Evolutionary conservation across 2,113 vertebrate species (phyloP).

Genomic region (Lophura nycthemera): DNA sequence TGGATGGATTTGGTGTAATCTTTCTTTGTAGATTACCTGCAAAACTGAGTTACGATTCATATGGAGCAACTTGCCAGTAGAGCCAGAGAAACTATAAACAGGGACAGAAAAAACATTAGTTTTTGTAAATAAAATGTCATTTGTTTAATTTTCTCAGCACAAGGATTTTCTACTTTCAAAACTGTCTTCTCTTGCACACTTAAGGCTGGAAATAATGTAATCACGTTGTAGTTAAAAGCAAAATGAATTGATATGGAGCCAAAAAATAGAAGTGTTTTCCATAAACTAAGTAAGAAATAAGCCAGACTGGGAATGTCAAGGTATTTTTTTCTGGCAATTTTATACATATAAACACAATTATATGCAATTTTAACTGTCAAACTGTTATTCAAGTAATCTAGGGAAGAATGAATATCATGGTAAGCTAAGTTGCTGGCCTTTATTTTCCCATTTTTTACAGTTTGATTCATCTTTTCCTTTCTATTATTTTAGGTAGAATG

Average conservation of each 20-base stretch:
- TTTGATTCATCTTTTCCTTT: background rate
- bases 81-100: background rate
- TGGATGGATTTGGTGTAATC: background rate
- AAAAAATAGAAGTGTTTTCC: background rate
- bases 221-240: background rate
- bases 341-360: background rate
- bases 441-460: background rate
- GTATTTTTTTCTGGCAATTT: background rate
- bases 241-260: background rate
- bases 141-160: background rate
- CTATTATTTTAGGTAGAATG: background rate
- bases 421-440: background rate
- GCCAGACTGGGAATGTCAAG: background rate
- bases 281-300: background rate
- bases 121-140: background rate
- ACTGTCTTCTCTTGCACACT: background rate
- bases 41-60: background rate
- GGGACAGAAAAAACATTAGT: background rate
- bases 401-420: background rate
- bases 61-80: background rate
- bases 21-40: background rate
- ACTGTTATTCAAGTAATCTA: background rate
- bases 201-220: background rate
- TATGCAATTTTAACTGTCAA: background rate
- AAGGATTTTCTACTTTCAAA: background rate